Evolutionary conservation across 37 sponge, comb jelly and placozoan genomes (phyloP).

Genomic region (Aphrocallistes beatrix): DNA sequence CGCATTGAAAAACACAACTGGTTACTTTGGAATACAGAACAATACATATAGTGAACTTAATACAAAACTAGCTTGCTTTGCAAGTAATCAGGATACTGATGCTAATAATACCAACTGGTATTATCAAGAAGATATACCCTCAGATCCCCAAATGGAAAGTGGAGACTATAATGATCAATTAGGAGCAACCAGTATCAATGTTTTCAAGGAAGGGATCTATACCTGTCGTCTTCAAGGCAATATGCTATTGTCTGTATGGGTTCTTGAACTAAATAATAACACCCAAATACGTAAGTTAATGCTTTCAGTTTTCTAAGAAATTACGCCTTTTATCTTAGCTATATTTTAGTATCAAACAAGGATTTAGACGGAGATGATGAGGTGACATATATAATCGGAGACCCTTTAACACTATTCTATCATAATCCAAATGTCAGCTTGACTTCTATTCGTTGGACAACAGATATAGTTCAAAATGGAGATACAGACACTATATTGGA

Average conservation of each 20-base stretch:
- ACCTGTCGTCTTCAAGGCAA: too few species aligned
- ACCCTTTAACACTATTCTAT: neutral
- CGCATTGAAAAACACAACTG: too few species aligned
- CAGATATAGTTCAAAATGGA: neutral
- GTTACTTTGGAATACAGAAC: too few species aligned
- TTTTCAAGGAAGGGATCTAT: too few species aligned
- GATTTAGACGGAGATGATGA: neutral
- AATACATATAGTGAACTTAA: too few species aligned
- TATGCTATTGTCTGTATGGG: too few species aligned
- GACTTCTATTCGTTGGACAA: neutral
- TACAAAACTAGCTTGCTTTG: too few species aligned
- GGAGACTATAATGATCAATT: neutral
- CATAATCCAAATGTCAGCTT: neutral
- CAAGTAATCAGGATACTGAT: too few species aligned
- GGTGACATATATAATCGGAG: neutral
- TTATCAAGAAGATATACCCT: neutral
- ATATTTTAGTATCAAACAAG: neutral
- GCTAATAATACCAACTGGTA: neutral
- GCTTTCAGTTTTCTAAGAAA: too few species aligned
- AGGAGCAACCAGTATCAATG: too few species aligned
- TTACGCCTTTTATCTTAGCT: neutral
- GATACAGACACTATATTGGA: neutral
- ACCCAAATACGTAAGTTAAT: too few species aligned
- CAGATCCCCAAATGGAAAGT: neutral
- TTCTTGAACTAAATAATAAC: too few species aligned